Conservation (phyloP, 2,113 vertebrate species). For the Hydrolagus affinis region DNA sequence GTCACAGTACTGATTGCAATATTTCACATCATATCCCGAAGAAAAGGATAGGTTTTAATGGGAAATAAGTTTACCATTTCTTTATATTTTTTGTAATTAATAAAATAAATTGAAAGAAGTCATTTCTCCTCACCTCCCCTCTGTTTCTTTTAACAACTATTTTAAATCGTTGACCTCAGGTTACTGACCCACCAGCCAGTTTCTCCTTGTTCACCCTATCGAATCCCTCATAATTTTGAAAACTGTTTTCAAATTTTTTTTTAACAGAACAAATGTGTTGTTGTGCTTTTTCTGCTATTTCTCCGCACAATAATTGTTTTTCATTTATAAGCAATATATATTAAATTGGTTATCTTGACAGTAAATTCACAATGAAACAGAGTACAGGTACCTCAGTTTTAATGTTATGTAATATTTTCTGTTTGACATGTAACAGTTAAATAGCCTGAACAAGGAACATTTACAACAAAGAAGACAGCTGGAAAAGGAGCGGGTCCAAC, state of each 20-base stretch:
- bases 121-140: too few relatives aligned
- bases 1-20: neutral
- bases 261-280: neutral
- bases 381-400: neutral
- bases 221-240: too few relatives aligned
- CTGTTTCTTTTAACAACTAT: too few relatives aligned
- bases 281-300: neutral
- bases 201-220: too few relatives aligned
- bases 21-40: neutral
- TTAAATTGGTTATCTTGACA: neutral
- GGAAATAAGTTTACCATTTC: neutral
- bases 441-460: constrained; percentile 46
- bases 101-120: too few relatives aligned
- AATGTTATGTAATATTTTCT: neutral
- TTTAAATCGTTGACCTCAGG: too few relatives aligned
- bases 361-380: neutral
- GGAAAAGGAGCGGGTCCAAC: constrained; percentile 45
- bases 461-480: constrained; percentile 47
- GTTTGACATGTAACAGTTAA: constrained; percentile 42
- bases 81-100: neutral
- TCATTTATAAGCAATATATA: neutral
- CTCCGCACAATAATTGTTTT: neutral
- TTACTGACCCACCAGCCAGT: too few relatives aligned
- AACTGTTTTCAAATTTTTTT: neutral
- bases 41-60: neutral